Percentiles rank a stretch among this genome's conserved stretches.
These are phyloP conservation scores for Dipodomys spectabilis DNA, from an alignment of 2,113 vertebrate genomes.

Conservation along the genomic window DNA sequence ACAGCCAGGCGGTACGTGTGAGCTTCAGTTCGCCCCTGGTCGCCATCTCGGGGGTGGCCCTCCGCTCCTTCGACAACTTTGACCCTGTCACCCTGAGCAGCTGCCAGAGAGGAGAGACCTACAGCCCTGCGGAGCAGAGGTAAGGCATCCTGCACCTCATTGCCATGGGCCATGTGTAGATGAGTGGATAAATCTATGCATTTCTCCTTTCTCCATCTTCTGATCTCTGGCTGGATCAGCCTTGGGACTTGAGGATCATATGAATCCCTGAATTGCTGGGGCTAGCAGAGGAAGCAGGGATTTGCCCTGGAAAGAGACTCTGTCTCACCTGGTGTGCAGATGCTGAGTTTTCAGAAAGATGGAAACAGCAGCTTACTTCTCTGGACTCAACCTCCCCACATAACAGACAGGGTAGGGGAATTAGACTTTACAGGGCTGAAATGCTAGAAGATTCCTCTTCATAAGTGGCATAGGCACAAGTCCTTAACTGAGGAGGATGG, in stretches of 20 bases:
- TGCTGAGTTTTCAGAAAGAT: not conserved
- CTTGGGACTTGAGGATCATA: not conserved
- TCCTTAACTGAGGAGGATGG: not conserved
- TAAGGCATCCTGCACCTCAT: slow-evolving; percentile 83
- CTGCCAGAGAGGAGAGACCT: slow-evolving; percentile 98
- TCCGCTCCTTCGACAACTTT: slow-evolving; percentile 99
- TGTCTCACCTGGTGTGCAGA: not conserved
- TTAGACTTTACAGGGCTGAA: not conserved
- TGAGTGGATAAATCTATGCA: not conserved
- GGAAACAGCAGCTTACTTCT: not conserved
- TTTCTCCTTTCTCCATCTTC: slow-evolving; percentile 43
- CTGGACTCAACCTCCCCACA: not conserved
- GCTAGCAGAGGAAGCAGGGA: not conserved
- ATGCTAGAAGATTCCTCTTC: not conserved
- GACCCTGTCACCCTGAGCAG: slow-evolving; percentile 98
- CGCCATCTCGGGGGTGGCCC: slow-evolving; percentile 97
- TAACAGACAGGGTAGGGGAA: not conserved
- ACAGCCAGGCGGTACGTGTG: slow-evolving; percentile 95
- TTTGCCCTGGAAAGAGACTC: no score
- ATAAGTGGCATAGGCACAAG: no score
- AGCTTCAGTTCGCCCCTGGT: slow-evolving; percentile 94
- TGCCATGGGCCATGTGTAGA: not conserved
- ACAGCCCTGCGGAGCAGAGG: slow-evolving; percentile 97
- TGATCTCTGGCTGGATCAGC: not conserved
- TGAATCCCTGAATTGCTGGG: not conserved